Percentiles rank a stretch among this genome's conserved stretches.
Conservation (phyloP, 2,113 vertebrate genomes). For the Petaurus breviceps region DNA sequence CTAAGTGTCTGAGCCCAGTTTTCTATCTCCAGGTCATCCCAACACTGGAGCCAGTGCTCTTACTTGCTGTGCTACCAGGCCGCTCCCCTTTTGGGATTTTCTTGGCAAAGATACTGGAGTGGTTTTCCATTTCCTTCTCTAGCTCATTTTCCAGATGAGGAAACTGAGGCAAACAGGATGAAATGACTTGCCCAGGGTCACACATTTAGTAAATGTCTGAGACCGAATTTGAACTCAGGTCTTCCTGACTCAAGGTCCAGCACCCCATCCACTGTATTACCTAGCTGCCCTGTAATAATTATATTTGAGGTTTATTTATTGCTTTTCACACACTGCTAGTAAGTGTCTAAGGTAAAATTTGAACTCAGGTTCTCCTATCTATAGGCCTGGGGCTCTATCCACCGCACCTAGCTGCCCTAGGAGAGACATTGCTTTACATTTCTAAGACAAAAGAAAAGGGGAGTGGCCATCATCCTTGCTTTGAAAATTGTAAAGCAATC, state of each 20-base stretch:
- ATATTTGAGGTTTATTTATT: background rate
- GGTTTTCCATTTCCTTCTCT: background rate
- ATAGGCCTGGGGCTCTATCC: background rate
- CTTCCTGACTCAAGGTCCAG: background rate
- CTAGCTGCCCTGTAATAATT: background rate
- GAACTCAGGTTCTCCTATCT: background rate
- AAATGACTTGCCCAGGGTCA: background rate
- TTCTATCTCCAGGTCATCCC: no score
- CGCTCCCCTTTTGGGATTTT: background rate
- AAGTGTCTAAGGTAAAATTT: no score
- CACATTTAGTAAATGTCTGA: background rate
- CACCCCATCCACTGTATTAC: no score
- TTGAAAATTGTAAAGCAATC: background rate
- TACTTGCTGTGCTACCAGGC: no score
- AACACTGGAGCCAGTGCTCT: no score
- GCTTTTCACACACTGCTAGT: no score
- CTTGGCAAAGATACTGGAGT: background rate
- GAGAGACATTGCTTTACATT: background rate
- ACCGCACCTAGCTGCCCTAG: background rate
- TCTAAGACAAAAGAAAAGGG: no score
- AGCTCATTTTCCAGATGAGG: background rate
- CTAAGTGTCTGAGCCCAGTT: no score
- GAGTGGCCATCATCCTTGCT: background rate
- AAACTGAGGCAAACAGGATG: background rate
- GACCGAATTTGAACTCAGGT: no score